Base-by-base conservation (phyloP, 2,888 invertebrate genomes). In the Apodemia duryi region DNA sequence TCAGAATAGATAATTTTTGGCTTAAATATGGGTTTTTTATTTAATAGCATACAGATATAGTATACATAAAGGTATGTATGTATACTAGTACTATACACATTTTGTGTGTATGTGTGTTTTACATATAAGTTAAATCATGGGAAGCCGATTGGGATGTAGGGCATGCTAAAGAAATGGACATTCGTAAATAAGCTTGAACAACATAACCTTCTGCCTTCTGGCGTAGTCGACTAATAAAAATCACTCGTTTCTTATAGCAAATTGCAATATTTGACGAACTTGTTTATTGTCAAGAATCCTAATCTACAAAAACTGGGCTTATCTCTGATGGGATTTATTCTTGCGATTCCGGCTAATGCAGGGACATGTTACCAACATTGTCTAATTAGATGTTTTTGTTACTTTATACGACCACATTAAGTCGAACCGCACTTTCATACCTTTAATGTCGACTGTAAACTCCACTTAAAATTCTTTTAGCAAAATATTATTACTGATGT, bases 331-430 rank as follows among this genome's bases (percentile, higher is more conserved):
- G 54, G 54, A 57, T 57, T 57, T 29, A 57, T 57, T 57, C 54
- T 13, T 32, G 10, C 32, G 29, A 57, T 32, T 32, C 57, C 57
- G n/a, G 57, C 57, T 60, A 60, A 60, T 60, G 57, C 35, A 21
- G n/a, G 13, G 35, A 32, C 57, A 13, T 60, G 57, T n/a, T 60
- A n/a, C 32, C 57, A 60, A 35, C 32, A 60, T 60, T 35, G 57
- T 60, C 35, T 60, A 60, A 60, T 60, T 60, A 60, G 32, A 60
- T 7, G 57, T 60, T 60, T 60, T 60, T 60, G 32, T 60, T 35
- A 32, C 11, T 54, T 29, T 29, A 54, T 28, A 11, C 29, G 13
- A 35, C 57, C 35, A 60, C 13, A 35, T 60, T 35, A 60, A 60
- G 32, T n/a, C 7, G 35, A 35, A 32, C 10, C 32, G 32, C 32